Conservation (phyloP, 2,113 vertebrate genomes). For the Camarhynchus parvulus region DNA sequence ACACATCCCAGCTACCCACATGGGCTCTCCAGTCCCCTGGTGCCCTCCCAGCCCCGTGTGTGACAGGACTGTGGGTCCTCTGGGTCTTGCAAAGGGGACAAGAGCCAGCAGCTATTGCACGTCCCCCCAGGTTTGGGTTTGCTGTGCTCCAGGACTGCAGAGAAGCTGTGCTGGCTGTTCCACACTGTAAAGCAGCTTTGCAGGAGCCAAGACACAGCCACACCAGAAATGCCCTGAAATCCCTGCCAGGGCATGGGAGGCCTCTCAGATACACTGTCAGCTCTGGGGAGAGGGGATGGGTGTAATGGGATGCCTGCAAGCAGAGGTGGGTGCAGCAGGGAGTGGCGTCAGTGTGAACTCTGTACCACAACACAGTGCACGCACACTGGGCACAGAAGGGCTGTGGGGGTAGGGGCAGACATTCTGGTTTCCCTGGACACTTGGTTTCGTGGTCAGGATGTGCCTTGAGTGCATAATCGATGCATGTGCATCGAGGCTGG, state of each 20-base stretch:
- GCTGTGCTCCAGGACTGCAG: neutral
- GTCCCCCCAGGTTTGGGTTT: neutral
- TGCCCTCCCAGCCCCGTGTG: neutral
- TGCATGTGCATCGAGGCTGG: neutral
- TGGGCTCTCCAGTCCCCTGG: neutral
- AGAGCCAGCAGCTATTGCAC: neutral
- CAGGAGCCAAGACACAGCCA: neutral
- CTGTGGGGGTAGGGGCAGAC: neutral
- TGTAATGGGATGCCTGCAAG: neutral
- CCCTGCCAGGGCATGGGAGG: neutral
- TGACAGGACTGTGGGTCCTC: neutral
- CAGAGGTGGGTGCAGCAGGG: neutral
- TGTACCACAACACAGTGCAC: accelerated
- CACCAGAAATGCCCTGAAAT: neutral
- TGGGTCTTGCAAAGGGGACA: neutral
- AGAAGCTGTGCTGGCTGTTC: neutral
- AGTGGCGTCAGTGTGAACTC: neutral
- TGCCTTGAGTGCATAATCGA: neutral
- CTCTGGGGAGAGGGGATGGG: neutral
- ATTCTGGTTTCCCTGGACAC: neutral
- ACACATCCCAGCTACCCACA: too few species aligned
- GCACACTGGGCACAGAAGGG: neutral
- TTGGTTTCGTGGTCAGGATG: neutral
- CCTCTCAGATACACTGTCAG: neutral
- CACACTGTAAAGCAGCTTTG: neutral